Evolutionary conservation across 2,888 invertebrate species (phyloP).

Genomic region (Lottia scabra): DNA sequence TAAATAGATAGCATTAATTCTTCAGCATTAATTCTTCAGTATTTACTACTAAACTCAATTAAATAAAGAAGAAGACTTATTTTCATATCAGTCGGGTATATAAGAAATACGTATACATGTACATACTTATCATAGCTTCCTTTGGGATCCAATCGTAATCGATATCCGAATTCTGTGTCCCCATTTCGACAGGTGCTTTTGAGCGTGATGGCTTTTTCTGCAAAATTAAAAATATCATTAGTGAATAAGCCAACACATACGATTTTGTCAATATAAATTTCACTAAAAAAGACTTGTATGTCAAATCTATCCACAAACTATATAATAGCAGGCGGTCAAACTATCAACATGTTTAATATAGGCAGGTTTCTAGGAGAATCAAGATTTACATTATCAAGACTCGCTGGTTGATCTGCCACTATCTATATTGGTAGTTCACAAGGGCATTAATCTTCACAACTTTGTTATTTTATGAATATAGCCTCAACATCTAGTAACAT

Average conservation of each 20-base stretch:
- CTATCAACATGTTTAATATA: background rate
- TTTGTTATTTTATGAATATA: too few relatives aligned
- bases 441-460: too few relatives aligned
- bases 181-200: constrained; percentile 79
- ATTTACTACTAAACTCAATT: too few relatives aligned
- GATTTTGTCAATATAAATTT: background rate
- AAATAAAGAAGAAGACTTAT: too few relatives aligned
- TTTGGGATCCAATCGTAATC: constrained; percentile 99
- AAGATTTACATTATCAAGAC: background rate
- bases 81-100: too few relatives aligned
- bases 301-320: background rate
- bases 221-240: background rate
- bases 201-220: background rate
- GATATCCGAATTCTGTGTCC: constrained; percentile 85
- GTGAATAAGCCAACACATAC: background rate
- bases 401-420: constrained; percentile 1
- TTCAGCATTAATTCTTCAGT: too few relatives aligned
- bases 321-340: background rate
- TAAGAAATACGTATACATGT: background rate
- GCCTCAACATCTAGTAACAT: too few relatives aligned
- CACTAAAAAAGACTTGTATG: background rate
- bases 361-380: constrained; percentile 7
- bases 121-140: constrained; percentile 72
- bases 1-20: too few relatives aligned
- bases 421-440: too few relatives aligned